phyloP scores from a whole-genome alignment of 2,797 vertebrate species.

The Helicolenus hilgendorfi region DNA sequence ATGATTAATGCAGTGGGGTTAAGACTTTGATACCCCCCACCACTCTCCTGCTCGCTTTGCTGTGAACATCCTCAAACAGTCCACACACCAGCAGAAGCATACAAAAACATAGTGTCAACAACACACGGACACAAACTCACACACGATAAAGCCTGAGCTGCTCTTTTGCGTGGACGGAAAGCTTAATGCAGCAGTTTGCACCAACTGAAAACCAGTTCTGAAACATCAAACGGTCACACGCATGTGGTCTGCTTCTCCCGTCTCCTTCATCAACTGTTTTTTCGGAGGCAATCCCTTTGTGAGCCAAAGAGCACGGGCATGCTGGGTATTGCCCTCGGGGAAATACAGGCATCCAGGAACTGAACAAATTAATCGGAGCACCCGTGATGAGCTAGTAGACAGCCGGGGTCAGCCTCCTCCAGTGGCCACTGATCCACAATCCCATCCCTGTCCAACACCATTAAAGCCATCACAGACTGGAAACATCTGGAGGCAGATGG shows the following conservation, averaged over 20 bases:
- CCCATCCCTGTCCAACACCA: constrained; percentile 69
- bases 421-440: constrained; percentile 73
- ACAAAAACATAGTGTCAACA: constrained; percentile 25
- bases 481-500: constrained; percentile 17
- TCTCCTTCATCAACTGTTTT: constrained; percentile 33
- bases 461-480: constrained; percentile 43
- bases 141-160: constrained; percentile 31
- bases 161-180: constrained; percentile 23
- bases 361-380: constrained; percentile 71
- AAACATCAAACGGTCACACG: constrained; percentile 59
- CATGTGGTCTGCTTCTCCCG: constrained; percentile 37
- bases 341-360: constrained; percentile 55
- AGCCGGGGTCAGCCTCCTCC: constrained; percentile 66
- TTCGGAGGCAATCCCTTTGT: constrained; percentile 56
- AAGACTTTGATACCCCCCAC: constrained; percentile 89
- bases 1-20: constrained; percentile 90
- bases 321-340: constrained; percentile 53
- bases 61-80: constrained; percentile 65
- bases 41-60: constrained; percentile 16
- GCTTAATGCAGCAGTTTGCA: constrained; percentile 18
- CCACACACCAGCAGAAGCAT: constrained; percentile 25
- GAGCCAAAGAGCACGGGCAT: constrained; percentile 42
- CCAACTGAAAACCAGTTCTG: constrained; percentile 30
- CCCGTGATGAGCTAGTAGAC: constrained; percentile 65
- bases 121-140: constrained; percentile 2